A percentile compares a stretch with the other conserved stretches of the same genome.
phyloP scores from a whole-genome alignment of 1,140 invertebrate genomes.

The Orussus abietinus region DNA sequence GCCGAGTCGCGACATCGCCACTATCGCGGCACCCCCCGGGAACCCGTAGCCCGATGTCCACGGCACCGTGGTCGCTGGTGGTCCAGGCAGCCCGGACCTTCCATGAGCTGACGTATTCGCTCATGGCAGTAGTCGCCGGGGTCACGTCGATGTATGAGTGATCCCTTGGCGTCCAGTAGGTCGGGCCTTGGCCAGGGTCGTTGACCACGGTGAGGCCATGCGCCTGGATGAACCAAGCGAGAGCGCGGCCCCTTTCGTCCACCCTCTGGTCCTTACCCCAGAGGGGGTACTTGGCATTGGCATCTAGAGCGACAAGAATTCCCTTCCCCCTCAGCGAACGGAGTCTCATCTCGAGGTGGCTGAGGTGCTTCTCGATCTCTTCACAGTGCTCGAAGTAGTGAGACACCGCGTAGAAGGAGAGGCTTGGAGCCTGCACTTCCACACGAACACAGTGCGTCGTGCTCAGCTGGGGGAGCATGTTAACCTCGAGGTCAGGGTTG shows the following conservation, averaged over 20 bases:
- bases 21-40: neutral
- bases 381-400: constrained; percentile 8
- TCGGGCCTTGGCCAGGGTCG: neutral
- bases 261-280: neutral
- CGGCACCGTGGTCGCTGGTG: constrained; percentile 6
- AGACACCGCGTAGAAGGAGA: constrained; percentile 9
- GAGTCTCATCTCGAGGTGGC: constrained; percentile 7
- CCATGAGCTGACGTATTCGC: neutral
- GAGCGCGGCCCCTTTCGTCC: neutral
- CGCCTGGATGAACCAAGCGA: constrained; percentile 1
- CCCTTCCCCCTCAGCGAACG: constrained; percentile 7
- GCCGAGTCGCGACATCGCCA: neutral
- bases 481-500: neutral
- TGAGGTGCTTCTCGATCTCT: constrained; percentile 8
- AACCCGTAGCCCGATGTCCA: constrained; percentile 1
- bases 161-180: neutral
- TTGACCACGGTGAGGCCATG: neutral
- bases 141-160: constrained; percentile 8
- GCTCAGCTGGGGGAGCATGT: constrained; percentile 9
- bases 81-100: constrained; percentile 3
- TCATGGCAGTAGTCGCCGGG: neutral
- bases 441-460: constrained; percentile 9
- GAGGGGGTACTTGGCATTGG: constrained; percentile 5
- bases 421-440: constrained; percentile 5
- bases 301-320: constrained; percentile 4